Evolutionary conservation across 2,888 invertebrate genomes (phyloP).

Genomic region (Orthosia incerta): DNA sequence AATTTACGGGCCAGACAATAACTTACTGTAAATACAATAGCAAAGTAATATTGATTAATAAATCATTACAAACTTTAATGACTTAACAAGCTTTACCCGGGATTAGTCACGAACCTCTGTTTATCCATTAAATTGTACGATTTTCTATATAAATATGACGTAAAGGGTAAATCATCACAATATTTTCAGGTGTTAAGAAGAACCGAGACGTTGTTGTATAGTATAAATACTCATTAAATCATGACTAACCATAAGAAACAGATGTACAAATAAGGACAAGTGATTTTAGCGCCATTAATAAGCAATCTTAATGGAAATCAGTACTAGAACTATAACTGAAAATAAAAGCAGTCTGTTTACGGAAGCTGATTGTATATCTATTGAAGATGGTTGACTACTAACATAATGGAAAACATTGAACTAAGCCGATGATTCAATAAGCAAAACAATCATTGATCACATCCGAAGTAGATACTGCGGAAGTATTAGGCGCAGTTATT

Average conservation of each 20-base stretch:
- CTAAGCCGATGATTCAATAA: slow-evolving; percentile 32
- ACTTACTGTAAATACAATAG: slow-evolving; percentile 58
- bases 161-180: slow-evolving; percentile 45
- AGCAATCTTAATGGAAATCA: slow-evolving; percentile 26
- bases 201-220: slow-evolving; percentile 40
- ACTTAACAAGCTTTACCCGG: slow-evolving; percentile 68
- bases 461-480: slow-evolving; percentile 13
- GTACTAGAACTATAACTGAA: slow-evolving; percentile 3
- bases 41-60: slow-evolving; percentile 71
- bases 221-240: slow-evolving; percentile 42
- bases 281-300: slow-evolving; percentile 18
- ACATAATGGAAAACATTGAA: slow-evolving; percentile 28
- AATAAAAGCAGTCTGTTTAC: slow-evolving; percentile 23
- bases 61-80: slow-evolving; percentile 72
- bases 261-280: slow-evolving; percentile 34
- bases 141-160: slow-evolving; percentile 56
- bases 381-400: slow-evolving; percentile 8
- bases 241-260: slow-evolving; percentile 52
- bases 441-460: slow-evolving; percentile 26
- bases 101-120: slow-evolving; percentile 71
- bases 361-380: slow-evolving; percentile 5
- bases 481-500: slow-evolving; percentile 32
- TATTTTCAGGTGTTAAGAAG: slow-evolving; percentile 48
- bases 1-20: slow-evolving; percentile 68
- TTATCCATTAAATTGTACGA: slow-evolving; percentile 41